phyloP scores from a whole-genome alignment of 1,140 invertebrate species.

The Diorhabda sublineata region DNA sequence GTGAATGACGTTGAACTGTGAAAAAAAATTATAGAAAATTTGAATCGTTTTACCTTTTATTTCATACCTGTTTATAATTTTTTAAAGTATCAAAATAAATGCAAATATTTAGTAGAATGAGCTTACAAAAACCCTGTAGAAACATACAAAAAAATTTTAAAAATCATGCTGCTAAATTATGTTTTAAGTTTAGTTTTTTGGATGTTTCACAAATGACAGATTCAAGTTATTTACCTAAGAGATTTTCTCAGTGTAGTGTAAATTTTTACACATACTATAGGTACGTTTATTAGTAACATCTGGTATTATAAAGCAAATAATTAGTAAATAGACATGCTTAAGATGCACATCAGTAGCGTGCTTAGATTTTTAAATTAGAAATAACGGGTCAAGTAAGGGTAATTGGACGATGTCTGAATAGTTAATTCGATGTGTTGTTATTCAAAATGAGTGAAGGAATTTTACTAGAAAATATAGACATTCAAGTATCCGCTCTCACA shows the following conservation, averaged over 20 bases:
- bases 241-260: background rate
- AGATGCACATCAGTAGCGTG: conserved; percentile 3
- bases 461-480: background rate
- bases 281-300: conserved; percentile 6
- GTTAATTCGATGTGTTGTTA: background rate
- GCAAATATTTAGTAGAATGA: too few species aligned
- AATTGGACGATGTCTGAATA: conserved; percentile 2
- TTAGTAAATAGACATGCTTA: conserved; percentile 5
- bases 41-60: too few species aligned
- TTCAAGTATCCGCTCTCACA: background rate
- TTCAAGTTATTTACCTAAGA: too few species aligned
- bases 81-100: too few species aligned
- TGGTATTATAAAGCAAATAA: background rate
- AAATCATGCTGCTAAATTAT: too few species aligned
- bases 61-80: too few species aligned
- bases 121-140: too few species aligned
- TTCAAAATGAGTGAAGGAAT: background rate
- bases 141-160: too few species aligned
- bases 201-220: too few species aligned
- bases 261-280: background rate
- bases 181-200: too few species aligned
- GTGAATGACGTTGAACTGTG: too few species aligned
- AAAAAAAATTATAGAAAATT: too few species aligned
- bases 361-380: background rate
- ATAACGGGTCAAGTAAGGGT: background rate